phyloP scores from a whole-genome alignment of 1,140 invertebrate species.

The Chrysopa pallens region DNA sequence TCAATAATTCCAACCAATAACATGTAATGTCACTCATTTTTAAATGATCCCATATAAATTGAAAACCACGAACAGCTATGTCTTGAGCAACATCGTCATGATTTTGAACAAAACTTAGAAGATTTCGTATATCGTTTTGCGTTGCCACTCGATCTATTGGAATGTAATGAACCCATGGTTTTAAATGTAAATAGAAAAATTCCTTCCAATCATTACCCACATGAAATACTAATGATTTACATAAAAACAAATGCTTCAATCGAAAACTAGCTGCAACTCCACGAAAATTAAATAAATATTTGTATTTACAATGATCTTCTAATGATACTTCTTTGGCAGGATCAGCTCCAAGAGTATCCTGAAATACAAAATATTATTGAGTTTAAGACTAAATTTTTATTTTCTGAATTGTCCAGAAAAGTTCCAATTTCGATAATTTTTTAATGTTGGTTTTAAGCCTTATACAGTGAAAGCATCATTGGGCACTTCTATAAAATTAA shows the following conservation, averaged over 20 bases:
- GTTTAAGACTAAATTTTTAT: no score
- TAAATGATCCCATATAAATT: constrained; percentile 73
- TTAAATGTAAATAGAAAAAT: constrained; percentile 84
- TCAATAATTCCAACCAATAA: constrained; percentile 75
- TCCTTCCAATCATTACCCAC: constrained; percentile 89
- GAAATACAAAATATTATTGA: constrained; percentile 17
- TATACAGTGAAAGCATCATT: no score
- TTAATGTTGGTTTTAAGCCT: no score
- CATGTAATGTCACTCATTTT: constrained; percentile 65
- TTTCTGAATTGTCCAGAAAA: no score
- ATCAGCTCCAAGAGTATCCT: constrained; percentile 69
- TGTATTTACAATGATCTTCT: constrained; percentile 84
- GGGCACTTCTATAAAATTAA: no score
- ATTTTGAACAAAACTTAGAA: constrained; percentile 59
- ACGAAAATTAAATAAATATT: constrained; percentile 91
- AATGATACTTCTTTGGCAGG: constrained; percentile 77
- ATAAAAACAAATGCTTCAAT: constrained; percentile 91
- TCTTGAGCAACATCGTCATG: constrained; percentile 56
- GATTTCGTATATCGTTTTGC: constrained; percentile 42
- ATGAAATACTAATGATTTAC: constrained; percentile 88
- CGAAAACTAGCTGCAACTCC: constrained; percentile 94
- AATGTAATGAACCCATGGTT: constrained; percentile 93
- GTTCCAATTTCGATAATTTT: no score
- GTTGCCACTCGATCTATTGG: constrained; percentile 57
- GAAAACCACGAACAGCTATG: constrained; percentile 66